Base-by-base conservation (phyloP, 1,140 invertebrate species). In the Vanessa atalanta region DNA sequence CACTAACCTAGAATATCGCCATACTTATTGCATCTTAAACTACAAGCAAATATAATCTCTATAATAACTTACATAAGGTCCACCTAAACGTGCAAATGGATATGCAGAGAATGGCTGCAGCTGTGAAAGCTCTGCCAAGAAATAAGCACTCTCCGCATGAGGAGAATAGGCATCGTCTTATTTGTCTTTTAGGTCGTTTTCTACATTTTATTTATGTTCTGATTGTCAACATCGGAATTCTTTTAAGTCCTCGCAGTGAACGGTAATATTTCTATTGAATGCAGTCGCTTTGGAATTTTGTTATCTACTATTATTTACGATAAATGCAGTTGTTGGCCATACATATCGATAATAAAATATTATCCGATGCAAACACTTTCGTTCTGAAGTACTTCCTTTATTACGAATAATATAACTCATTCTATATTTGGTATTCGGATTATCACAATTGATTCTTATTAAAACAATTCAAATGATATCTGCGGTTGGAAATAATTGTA, bases 51-150 rank as follows among this genome's bases (percentile, higher is more conserved):
- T 53, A 47, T 72, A 69, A 72, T 14, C 53, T 55, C 26, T 55
- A 68, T 31, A 13, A 14, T 12, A 16, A 47, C 15, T 55, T 68
- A 15, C 47, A 76, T 78, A 81, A 78, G 74, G 78, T 78, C 12
- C 12, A 13, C 20, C 51, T 53, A 69, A 65, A 67, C 64, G 57
- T 60, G 47, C 15, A 72, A 37, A 31, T 47, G 26, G 63, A 81
- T 75, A 65, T 47, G 31, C 50, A 70, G 47, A 71, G 72, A 78
- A 81, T 73, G 20, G 60, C 70, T 68, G 78, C 70, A 75, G 65
- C 65, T 81, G 85, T 86, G 87, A 91, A 91, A 89, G 86, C 83
- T 79, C 75, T 89, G 86, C 88, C 81, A 77, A 82, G 86, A 85
- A 87, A 74, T 83, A 72, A 72, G 60, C 79, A 76, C 70, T 73